Percentiles rank a stretch among this genome's conserved stretches.
Conservation (phyloP, 2,113 vertebrate genomes). For the Mola mola region DNA sequence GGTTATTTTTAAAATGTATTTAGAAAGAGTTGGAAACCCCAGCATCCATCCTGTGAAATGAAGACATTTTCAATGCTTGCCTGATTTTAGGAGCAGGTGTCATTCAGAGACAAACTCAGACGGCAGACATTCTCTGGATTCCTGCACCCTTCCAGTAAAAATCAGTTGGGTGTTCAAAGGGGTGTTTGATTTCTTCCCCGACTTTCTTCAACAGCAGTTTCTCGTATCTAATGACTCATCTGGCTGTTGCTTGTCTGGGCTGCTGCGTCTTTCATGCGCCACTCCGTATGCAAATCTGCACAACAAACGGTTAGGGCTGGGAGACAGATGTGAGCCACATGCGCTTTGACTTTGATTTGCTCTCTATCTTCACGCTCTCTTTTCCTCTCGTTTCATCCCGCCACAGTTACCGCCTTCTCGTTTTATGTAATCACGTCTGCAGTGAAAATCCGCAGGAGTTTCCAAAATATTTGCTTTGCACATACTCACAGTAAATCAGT, state of each 20-base stretch:
- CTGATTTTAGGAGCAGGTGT: constrained; percentile 65
- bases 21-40: constrained; percentile 67
- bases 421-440: constrained; percentile 50
- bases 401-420: constrained; percentile 25
- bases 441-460: constrained; percentile 20
- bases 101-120: constrained; percentile 66
- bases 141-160: constrained; percentile 61
- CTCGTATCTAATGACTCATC: constrained; percentile 52
- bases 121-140: constrained; percentile 79
- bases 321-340: constrained; percentile 70
- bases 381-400: constrained; percentile 23
- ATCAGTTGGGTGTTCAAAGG: constrained; percentile 51
- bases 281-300: constrained; percentile 51
- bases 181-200: constrained; percentile 40
- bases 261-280: constrained; percentile 46
- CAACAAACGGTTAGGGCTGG: constrained; percentile 22
- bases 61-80: constrained; percentile 42
- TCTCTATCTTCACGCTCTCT: background rate
- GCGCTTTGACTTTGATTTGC: constrained; percentile 13
- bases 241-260: constrained; percentile 47
- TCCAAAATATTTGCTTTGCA: constrained; percentile 36
- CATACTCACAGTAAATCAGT: constrained; percentile 5
- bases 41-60: constrained; percentile 42
- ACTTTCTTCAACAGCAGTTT: constrained; percentile 38
- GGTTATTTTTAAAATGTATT: no score